Percentiles rank a stretch among this genome's conserved stretches.
These are phyloP conservation scores for Acleris emargana DNA, from an alignment of 2,888 invertebrate genomes.

Conservation along the genomic window DNA sequence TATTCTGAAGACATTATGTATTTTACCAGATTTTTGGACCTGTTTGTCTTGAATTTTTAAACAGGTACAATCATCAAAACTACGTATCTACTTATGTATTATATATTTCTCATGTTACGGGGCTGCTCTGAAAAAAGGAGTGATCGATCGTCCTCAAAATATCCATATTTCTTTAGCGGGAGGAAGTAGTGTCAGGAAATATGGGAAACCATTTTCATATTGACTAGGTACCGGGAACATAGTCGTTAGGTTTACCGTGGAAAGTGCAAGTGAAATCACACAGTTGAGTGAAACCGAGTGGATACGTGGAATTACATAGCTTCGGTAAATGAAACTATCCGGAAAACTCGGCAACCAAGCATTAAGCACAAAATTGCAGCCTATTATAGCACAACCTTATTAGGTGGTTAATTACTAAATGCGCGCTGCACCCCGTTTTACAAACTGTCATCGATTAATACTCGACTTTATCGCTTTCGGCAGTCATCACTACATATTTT, in stretches of 20 bases:
- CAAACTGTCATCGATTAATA: slow-evolving; percentile 6
- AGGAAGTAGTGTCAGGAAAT: slow-evolving; percentile 9
- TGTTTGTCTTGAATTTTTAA: no score
- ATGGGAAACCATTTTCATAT: slow-evolving; percentile 17
- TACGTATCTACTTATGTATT: no score
- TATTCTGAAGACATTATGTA: slow-evolving; percentile 18
- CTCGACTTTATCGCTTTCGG: background rate
- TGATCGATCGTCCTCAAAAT: no score
- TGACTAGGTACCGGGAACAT: slow-evolving; percentile 19
- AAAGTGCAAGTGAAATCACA: slow-evolving; percentile 50
- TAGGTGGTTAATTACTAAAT: slow-evolving; percentile 28
- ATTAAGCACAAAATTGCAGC: slow-evolving; percentile 22
- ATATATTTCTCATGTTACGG: no score
- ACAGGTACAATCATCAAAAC: no score
- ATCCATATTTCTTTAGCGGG: background rate
- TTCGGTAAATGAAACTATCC: slow-evolving; percentile 31
- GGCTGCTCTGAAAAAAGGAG: no score
- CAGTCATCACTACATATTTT: no score
- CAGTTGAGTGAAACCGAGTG: slow-evolving; percentile 42
- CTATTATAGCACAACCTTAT: slow-evolving; percentile 27
- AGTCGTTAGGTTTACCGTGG: slow-evolving; percentile 36
- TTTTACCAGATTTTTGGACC: background rate
- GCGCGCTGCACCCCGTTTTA: slow-evolving; percentile 3
- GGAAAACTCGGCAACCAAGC: slow-evolving; percentile 30
- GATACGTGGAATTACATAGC: slow-evolving; percentile 38